phyloP scores from a whole-genome alignment of 2,797 vertebrate species.

The Pseudopleuronectes americanus region DNA sequence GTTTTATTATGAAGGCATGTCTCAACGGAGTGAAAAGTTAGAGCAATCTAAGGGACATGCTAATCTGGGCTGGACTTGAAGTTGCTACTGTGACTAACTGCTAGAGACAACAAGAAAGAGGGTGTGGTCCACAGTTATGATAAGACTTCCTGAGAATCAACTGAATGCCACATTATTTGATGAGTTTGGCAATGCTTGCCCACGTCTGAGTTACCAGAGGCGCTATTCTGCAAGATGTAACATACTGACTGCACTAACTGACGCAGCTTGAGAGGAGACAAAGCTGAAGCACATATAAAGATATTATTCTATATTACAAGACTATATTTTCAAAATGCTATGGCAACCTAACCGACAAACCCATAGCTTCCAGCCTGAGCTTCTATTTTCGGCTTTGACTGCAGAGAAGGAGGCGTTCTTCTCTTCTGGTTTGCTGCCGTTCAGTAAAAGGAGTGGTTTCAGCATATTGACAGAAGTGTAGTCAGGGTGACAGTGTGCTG shows the following conservation, averaged over 20 bases:
- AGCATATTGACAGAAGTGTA: constrained; percentile 75
- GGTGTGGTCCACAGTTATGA: constrained; percentile 63
- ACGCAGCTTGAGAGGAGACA: constrained; percentile 1
- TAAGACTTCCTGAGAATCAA: constrained; percentile 56
- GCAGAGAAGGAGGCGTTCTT: constrained; percentile 40
- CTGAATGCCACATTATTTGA: constrained; percentile 16
- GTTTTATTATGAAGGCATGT: constrained; percentile 35
- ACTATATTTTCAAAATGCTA: constrained; percentile 3
- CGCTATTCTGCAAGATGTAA: background rate
- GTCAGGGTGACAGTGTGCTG: constrained; percentile 73
- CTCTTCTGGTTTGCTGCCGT: constrained; percentile 37
- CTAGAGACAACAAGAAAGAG: constrained; percentile 47
- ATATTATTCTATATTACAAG: constrained; percentile 14
- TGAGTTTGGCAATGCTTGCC: constrained; percentile 10
- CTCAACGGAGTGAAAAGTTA: constrained; percentile 47
- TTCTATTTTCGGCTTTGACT: constrained; percentile 46
- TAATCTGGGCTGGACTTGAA: constrained; percentile 45
- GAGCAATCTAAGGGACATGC: constrained; percentile 31
- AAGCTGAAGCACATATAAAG: background rate
- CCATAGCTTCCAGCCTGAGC: background rate
- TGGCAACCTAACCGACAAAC: constrained; percentile 31
- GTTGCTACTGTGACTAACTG: constrained; percentile 58
- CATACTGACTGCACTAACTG: background rate
- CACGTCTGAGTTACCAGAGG: background rate
- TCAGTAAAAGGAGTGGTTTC: constrained; percentile 64